Percentiles rank a stretch among this genome's conserved stretches.
Evolutionary conservation across 2,888 invertebrate species (phyloP).

Genomic region (Julus scanicus): DNA sequence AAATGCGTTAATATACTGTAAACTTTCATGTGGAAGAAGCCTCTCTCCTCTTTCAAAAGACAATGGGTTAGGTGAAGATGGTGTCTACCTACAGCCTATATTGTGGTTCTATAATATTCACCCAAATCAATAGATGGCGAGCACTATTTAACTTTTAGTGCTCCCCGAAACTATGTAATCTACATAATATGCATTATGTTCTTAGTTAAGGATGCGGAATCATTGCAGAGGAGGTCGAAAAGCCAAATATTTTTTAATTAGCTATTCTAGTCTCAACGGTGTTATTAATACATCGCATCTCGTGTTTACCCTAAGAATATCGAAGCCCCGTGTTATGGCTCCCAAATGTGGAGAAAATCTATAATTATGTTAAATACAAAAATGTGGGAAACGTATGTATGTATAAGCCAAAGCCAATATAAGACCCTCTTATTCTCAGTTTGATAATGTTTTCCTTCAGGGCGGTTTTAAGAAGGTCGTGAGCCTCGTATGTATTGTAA

Average conservation of each 20-base stretch:
- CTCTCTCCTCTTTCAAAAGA: neutral
- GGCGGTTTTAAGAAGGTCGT: neutral
- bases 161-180: slow-evolving; percentile 12
- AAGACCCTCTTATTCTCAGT: neutral
- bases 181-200: slow-evolving; percentile 40
- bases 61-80: slow-evolving; percentile 14
- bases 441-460: neutral
- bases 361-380: neutral
- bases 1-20: neutral
- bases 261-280: slow-evolving; percentile 4
- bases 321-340: slow-evolving; percentile 1
- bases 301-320: slow-evolving; percentile 6
- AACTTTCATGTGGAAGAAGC: neutral
- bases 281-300: slow-evolving; percentile 6
- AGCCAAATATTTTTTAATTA: slow-evolving; percentile 45
- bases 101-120: neutral
- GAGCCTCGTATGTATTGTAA: neutral
- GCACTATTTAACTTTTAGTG: slow-evolving; percentile 17
- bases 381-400: neutral
- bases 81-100: neutral
- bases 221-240: slow-evolving; percentile 11
- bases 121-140: neutral
- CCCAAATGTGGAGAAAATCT: slow-evolving; percentile 31
- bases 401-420: neutral
- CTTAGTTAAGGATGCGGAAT: slow-evolving; percentile 30